phyloP scores from a whole-genome alignment of 2,113 vertebrate genomes.

The Hyaena hyaena region DNA sequence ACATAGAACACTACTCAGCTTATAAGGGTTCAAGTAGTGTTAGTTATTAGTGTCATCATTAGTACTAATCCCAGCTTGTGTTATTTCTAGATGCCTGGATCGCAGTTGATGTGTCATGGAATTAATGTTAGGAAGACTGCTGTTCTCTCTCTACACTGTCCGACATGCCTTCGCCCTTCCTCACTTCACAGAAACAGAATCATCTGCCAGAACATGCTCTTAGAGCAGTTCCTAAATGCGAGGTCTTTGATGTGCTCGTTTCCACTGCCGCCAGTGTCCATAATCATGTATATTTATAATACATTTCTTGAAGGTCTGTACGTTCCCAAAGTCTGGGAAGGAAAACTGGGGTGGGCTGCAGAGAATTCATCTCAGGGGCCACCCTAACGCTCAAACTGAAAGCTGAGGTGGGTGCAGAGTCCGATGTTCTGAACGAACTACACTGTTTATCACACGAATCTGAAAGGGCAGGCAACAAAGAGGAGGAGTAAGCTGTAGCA shows the following conservation, averaged over 20 bases:
- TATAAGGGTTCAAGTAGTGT: neutral
- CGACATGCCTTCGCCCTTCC: neutral
- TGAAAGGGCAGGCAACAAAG: neutral
- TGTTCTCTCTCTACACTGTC: too few relatives aligned
- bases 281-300: too few relatives aligned
- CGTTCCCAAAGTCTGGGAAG: neutral
- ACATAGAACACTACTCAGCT: neutral
- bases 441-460: accelerated
- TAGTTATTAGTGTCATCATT: too few relatives aligned
- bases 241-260: neutral
- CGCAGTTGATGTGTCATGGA: neutral
- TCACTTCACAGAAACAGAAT: neutral
- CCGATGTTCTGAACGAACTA: too few relatives aligned
- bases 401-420: neutral
- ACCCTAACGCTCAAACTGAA: neutral
- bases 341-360: neutral
- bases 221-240: neutral
- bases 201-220: neutral
- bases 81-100: neutral
- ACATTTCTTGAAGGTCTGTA: neutral
- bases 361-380: neutral
- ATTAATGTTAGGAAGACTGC: neutral
- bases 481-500: neutral
- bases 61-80: neutral
- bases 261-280: neutral